These are phyloP conservation scores for Chamaetylas fuelleborni DNA, from an alignment of 2,113 vertebrate species.

Conservation along the genomic window DNA sequence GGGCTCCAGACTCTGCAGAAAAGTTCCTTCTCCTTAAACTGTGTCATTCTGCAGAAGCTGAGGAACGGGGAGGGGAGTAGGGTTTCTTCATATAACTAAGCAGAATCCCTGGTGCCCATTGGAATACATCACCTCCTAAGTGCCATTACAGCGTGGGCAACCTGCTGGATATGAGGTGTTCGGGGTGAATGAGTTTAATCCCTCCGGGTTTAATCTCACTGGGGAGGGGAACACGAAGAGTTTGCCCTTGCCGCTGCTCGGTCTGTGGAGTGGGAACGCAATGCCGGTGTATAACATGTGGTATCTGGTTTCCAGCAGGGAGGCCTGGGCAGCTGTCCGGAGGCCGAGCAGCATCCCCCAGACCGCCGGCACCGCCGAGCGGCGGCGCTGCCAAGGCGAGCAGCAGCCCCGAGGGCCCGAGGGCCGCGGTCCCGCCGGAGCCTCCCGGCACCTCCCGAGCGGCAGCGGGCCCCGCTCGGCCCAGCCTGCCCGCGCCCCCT, in stretches of 20 bases:
- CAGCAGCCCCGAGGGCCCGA: constrained; percentile 10
- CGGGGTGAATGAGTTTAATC: background rate
- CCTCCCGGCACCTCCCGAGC: constrained; percentile 11
- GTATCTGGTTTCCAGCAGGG: constrained; percentile 50
- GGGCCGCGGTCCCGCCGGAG: constrained; percentile 39
- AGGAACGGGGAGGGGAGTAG: background rate
- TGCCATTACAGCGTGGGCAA: background rate
- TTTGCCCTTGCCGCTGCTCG: background rate
- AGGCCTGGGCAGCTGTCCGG: constrained; percentile 74
- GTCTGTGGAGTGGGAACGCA: rapidly evolving
- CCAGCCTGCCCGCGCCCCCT: constrained; percentile 66
- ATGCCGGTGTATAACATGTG: background rate
- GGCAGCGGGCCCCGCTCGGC: background rate
- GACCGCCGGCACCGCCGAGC: background rate
- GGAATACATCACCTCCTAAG: no score
- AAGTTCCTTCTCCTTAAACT: background rate
- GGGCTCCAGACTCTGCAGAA: background rate
- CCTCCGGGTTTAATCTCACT: rapidly evolving
- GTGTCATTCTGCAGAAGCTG: background rate
- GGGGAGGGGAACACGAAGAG: no score
- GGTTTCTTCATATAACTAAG: rapidly evolving
- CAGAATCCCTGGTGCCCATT: background rate
- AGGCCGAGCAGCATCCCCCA: constrained; percentile 59
- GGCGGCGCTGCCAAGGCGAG: background rate
- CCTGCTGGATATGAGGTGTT: background rate